Base-by-base conservation (phyloP, 1,140 invertebrate species). In the Eurosta solidaginis region DNA sequence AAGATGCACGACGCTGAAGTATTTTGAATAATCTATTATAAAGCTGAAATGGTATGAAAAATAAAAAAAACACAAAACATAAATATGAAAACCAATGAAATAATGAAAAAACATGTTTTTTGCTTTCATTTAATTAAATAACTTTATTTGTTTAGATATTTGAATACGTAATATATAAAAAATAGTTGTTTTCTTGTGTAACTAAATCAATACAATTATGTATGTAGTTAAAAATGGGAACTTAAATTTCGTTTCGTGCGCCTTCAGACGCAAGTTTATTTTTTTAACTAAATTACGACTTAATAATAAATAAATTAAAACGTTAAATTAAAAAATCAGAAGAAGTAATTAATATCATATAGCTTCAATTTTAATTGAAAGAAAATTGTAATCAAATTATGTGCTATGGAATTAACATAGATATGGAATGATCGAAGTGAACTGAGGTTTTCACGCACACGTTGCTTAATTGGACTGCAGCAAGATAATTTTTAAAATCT, bases 201-300 rank as follows among this genome's bases (percentile, higher is more conserved):
- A 68, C 33, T 68, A 68, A 68, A 68, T 33, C 36, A 68, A 40
- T 68, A 68, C 59, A 22, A 20, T 68, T 68, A 68, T 68, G 59
- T 68, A 68, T 68, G 59, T 68, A 68, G 59, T 68, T 68, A 68
- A 68, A 68, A 68, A 68, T 68, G 59, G 59, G 59, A 68, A 68
- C 59, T 40, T 68, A 68, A 68, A 68, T 68, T 68, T 68, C 59
- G 59, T 68, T 68, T 68, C 33, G 40, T 5, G 33, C 52, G 52
- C 10, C 25, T 3, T 12, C 52, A 12, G 52, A 3, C 22, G 52
- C 52, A 40, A 68, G n/a, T n/a, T n/a, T n/a, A n/a, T 29, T 29
- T 42, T 40, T 68, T 36, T 9, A 68, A 68, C 22, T 68, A 20
- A 68, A 68, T 40, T 68, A 68, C n/a, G 59, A 68, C 59, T 68